These are phyloP conservation scores for Sisyra terminalis DNA, from an alignment of 2,888 invertebrate species.

Conservation along the genomic window DNA sequence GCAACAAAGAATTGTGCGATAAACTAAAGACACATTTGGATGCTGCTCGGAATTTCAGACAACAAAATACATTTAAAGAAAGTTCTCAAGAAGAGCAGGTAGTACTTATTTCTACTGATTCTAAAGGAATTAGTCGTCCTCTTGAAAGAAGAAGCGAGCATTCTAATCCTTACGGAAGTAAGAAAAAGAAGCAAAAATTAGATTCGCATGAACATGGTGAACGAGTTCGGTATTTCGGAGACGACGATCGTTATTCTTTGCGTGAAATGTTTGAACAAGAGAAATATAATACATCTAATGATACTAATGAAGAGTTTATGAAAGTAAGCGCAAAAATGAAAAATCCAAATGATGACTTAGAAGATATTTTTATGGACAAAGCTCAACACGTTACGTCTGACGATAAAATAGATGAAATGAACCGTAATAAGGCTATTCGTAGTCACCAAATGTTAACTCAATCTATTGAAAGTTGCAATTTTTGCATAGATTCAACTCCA, in stretches of 20 bases:
- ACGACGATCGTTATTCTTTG: conserved; percentile 77
- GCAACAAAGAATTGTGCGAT: conserved; percentile 48
- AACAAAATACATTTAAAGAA: conserved; percentile 14
- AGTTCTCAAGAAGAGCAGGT: conserved; percentile 33
- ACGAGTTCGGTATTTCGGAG: conserved; percentile 68
- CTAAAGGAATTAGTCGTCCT: conserved; percentile 52
- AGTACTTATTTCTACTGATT: conserved; percentile 50
- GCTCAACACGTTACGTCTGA: conserved; percentile 49
- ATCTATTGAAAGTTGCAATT: conserved; percentile 62
- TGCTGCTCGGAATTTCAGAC: conserved; percentile 37
- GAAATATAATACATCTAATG: conserved; percentile 63
- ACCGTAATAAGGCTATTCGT: conserved; percentile 47
- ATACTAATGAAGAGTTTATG: conserved; percentile 66
- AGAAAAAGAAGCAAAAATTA: conserved; percentile 33
- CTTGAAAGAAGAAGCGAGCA: conserved; percentile 28
- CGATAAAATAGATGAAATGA: conserved; percentile 40
- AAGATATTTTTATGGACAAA: conserved; percentile 70
- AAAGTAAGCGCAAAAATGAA: conserved; percentile 50
- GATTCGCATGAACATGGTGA: conserved; percentile 60
- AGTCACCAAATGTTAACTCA: conserved; percentile 54
- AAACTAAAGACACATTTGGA: conserved; percentile 62
- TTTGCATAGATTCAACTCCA: conserved; percentile 65
- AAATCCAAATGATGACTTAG: conserved; percentile 56
- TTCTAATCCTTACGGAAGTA: conserved; percentile 28
- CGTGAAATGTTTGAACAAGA: conserved; percentile 71